Evolutionary conservation across 2,888 invertebrate species (phyloP).

Genomic region (Sympetrum striolatum): DNA sequence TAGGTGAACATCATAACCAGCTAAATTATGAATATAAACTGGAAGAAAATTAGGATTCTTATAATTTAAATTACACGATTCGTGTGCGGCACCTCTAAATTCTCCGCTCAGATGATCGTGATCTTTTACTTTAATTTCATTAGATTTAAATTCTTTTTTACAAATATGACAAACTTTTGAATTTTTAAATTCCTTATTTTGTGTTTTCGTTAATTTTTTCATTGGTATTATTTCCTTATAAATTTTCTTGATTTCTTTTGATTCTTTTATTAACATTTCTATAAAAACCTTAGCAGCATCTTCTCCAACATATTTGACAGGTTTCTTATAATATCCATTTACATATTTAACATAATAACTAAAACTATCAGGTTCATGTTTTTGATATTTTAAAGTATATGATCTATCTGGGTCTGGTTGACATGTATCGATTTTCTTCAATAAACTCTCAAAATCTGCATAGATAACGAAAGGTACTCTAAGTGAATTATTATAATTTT

Average conservation of each 20-base stretch:
- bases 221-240: constrained; percentile 48
- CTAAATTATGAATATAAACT: constrained; percentile 55
- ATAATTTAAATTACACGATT: constrained; percentile 54
- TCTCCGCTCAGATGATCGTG: constrained; percentile 53
- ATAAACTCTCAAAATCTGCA: background rate
- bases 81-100: constrained; percentile 52
- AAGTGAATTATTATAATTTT: background rate
- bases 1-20: too few relatives aligned
- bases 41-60: constrained; percentile 52
- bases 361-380: background rate
- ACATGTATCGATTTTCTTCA: background rate
- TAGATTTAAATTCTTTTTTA: constrained; percentile 45
- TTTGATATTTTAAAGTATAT: background rate
- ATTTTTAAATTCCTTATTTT: constrained; percentile 48
- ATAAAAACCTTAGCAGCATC: background rate
- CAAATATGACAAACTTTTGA: constrained; percentile 51
- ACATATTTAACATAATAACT: background rate
- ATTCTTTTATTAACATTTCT: too few relatives aligned
- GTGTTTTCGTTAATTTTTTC: constrained; percentile 48
- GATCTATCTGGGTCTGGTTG: background rate
- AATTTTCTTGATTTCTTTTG: background rate
- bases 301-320: background rate
- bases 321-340: background rate
- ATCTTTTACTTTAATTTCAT: constrained; percentile 51
- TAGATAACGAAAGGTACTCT: background rate